Conservation (phyloP, 2,113 vertebrate genomes). For the Nesoenas mayeri region DNA sequence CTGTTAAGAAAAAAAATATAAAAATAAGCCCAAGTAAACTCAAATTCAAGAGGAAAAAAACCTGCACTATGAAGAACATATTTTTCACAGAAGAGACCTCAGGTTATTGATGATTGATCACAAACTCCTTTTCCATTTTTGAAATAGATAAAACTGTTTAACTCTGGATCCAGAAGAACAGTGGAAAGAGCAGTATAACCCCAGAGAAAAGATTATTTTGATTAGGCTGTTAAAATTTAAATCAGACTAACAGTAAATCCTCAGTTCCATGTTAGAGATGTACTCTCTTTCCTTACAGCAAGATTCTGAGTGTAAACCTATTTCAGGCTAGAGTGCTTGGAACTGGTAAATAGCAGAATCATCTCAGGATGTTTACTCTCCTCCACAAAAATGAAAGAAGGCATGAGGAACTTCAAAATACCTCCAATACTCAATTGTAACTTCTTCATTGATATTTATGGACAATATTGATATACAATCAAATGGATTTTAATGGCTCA, state of each 20-base stretch:
- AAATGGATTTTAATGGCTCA: background rate
- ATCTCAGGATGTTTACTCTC: background rate
- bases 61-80: background rate
- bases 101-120: background rate
- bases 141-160: background rate
- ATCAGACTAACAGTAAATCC: background rate
- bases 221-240: background rate
- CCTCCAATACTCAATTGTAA: background rate
- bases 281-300: background rate
- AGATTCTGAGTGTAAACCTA: background rate
- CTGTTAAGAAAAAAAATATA: background rate
- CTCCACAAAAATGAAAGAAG: background rate
- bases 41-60: background rate
- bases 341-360: background rate
- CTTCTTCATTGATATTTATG: background rate
- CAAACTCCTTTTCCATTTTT: background rate
- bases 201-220: background rate
- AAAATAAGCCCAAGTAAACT: background rate
- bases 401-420: background rate
- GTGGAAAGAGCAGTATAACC: background rate
- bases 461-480: background rate
- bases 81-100: background rate
- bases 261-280: background rate
- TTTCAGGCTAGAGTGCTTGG: background rate
- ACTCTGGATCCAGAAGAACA: background rate